Evolutionary conservation across 2,888 invertebrate genomes (phyloP).

Genomic region (Drosophila monieri): DNA sequence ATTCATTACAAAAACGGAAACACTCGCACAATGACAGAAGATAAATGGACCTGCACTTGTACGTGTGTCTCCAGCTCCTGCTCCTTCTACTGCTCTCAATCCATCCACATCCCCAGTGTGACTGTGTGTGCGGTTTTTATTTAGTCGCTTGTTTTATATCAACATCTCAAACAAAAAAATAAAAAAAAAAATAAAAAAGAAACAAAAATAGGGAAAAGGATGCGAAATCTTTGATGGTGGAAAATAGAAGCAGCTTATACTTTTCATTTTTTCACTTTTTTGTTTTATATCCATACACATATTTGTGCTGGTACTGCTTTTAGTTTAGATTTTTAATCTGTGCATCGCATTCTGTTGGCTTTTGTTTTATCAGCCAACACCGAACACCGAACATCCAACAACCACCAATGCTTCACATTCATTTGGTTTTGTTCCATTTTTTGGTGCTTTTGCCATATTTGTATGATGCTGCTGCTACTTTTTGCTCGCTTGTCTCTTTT

Average conservation of each 20-base stretch:
- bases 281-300: conserved; percentile 44
- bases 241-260: conserved; percentile 72
- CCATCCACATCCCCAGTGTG: conserved; percentile 21
- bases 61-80: conserved; percentile 56
- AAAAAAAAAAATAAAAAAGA: neutral
- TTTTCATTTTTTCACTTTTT: conserved; percentile 28
- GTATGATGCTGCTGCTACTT: conserved; percentile 40
- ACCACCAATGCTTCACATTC: conserved; percentile 67
- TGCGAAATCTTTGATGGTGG: conserved; percentile 69
- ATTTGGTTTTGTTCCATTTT: conserved; percentile 62
- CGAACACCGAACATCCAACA: conserved; percentile 23
- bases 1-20: conserved; percentile 78
- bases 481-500: conserved; percentile 65
- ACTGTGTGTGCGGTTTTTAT: conserved; percentile 73
- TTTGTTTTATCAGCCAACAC: conserved; percentile 59
- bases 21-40: conserved; percentile 78
- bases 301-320: conserved; percentile 44
- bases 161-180: conserved; percentile 57
- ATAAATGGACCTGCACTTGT: conserved; percentile 77
- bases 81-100: conserved; percentile 17
- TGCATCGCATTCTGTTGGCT: conserved; percentile 61
- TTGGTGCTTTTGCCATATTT: conserved; percentile 35
- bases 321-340: conserved; percentile 69
- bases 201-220: conserved; percentile 22
- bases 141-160: conserved; percentile 77